phyloP scores from a whole-genome alignment of 1,140 invertebrate species.

The Leguminivora glycinivorella region DNA sequence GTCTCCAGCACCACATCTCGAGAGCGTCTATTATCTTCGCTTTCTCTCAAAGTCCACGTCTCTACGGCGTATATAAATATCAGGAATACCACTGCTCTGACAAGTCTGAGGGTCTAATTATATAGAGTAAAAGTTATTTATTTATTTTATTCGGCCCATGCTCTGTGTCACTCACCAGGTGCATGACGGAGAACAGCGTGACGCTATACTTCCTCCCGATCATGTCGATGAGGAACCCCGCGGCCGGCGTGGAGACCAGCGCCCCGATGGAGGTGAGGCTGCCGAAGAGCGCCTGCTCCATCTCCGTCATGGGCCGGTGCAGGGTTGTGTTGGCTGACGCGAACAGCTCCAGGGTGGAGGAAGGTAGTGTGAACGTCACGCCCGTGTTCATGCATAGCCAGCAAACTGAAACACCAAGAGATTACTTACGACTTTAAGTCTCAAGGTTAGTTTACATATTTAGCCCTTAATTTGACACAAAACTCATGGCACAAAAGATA shows the following conservation, averaged over 20 bases:
- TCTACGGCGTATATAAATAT: too few relatives aligned
- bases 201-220: slow-evolving; percentile 50
- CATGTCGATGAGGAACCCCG: slow-evolving; percentile 40
- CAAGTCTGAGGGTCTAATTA: too few relatives aligned
- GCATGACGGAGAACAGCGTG: slow-evolving; percentile 40
- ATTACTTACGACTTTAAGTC: too few relatives aligned
- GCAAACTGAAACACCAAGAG: slow-evolving; percentile 42
- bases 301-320: slow-evolving; percentile 45
- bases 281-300: slow-evolving; percentile 45
- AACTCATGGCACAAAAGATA: too few relatives aligned
- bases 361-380: slow-evolving; percentile 48
- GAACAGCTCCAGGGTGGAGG: slow-evolving; percentile 45
- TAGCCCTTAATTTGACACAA: too few relatives aligned
- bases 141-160: too few relatives aligned
- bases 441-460: too few relatives aligned
- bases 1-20: too few relatives aligned
- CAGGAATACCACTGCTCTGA: too few relatives aligned
- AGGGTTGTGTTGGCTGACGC: slow-evolving; percentile 49
- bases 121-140: too few relatives aligned
- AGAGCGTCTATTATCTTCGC: too few relatives aligned
- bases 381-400: slow-evolving; percentile 40
- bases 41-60: too few relatives aligned
- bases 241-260: slow-evolving; percentile 43
- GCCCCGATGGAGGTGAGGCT: slow-evolving; percentile 50
- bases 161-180: slow-evolving; percentile 51